Evolutionary conservation across 2,113 vertebrate genomes (phyloP).

Genomic region (Anarrhichthys ocellatus): DNA sequence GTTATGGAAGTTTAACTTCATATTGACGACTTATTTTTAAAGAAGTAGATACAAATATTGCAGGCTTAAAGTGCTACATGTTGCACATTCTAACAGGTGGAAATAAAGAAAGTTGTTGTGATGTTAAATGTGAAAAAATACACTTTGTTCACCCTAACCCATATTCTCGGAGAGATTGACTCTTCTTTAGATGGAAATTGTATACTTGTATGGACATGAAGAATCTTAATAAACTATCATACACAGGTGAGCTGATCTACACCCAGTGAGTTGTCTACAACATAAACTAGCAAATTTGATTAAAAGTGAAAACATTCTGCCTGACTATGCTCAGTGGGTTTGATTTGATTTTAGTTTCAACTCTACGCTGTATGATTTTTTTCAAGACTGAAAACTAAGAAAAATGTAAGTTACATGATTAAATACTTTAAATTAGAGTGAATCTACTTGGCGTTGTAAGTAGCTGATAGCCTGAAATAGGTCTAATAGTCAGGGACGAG

Average conservation of each 20-base stretch:
- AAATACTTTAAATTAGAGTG: neutral
- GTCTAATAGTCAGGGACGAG: no score
- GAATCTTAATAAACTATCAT: slow-evolving; percentile 4
- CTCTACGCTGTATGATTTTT: neutral
- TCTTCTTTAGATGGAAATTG: neutral
- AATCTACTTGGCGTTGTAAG: neutral
- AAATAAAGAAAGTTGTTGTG: neutral
- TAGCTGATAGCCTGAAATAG: no score
- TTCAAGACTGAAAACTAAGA: neutral
- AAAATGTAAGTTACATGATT: neutral
- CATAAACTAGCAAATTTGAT: neutral
- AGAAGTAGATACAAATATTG: neutral
- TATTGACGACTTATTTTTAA: neutral
- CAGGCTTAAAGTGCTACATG: neutral
- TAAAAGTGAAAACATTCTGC: neutral
- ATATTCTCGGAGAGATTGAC: neutral
- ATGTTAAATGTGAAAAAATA: neutral
- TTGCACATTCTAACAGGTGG: neutral
- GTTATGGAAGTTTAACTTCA: slow-evolving; percentile 7
- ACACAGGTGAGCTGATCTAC: neutral
- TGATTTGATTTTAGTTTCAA: neutral
- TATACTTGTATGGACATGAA: neutral
- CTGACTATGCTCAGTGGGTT: neutral
- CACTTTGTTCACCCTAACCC: neutral
- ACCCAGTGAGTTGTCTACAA: neutral